A percentile compares a stretch with the other conserved stretches of the same genome.
Conservation (phyloP, 2,888 invertebrate species). For the Nephrotoma flavescens region DNA sequence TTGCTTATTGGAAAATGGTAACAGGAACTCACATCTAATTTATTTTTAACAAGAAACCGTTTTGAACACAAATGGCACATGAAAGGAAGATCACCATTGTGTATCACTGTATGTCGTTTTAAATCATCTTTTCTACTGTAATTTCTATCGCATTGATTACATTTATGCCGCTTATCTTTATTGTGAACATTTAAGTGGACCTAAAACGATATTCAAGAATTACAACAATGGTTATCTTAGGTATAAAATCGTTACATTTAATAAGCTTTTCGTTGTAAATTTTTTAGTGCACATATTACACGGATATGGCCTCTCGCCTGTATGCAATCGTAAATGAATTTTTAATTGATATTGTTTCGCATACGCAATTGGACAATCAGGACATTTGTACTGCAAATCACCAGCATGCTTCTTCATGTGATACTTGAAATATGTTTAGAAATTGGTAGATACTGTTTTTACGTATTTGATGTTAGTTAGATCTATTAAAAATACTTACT, state of each 20-base stretch:
- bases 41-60: neutral
- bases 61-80: neutral
- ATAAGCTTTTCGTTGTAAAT: neutral
- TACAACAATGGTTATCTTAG: neutral
- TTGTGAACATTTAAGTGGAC: neutral
- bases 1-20: neutral
- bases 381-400: neutral
- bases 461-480: no score
- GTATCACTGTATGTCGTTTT: neutral
- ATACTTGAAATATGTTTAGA: neutral
- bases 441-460: no score
- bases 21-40: neutral
- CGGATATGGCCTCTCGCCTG: neutral
- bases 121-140: neutral
- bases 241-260: neutral
- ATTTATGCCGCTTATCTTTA: neutral
- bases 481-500: neutral
- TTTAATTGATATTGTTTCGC: neutral
- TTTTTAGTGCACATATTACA: neutral
- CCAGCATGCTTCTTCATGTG: neutral
- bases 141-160: neutral
- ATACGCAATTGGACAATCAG: neutral
- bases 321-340: neutral
- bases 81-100: neutral
- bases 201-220: neutral